Conservation (phyloP, 2,797 vertebrate genomes). For the Phylloscopus collybita region DNA sequence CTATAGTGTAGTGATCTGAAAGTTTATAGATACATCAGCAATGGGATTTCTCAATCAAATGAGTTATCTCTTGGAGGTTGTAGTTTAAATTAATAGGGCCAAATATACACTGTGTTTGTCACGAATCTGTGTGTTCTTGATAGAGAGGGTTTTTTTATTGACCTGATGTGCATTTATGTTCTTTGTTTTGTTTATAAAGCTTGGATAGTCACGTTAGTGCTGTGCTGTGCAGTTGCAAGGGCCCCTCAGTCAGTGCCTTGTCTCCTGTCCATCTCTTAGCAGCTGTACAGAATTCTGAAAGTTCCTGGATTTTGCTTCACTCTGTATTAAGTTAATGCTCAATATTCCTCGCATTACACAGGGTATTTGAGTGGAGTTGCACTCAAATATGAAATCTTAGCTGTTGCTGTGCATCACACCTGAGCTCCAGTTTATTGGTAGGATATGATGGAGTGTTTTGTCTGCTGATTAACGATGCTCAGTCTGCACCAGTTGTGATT, state of each 20-base stretch:
- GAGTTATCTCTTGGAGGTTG: neutral
- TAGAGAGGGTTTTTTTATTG: neutral
- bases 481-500: neutral
- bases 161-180: neutral
- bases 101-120: neutral
- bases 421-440: neutral
- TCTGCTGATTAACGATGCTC: neutral
- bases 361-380: neutral
- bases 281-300: neutral
- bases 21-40: neutral
- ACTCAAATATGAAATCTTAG: neutral
- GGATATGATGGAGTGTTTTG: neutral
- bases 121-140: neutral
- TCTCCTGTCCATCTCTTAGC: neutral
- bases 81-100: neutral
- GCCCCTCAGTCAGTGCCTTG: neutral
- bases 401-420: neutral
- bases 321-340: neutral
- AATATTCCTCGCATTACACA: neutral
- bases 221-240: neutral
- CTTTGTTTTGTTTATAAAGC: neutral
- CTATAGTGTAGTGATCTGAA: neutral
- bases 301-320: neutral
- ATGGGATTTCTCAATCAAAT: neutral
- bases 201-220: neutral